phyloP scores from a whole-genome alignment of 2,797 vertebrate genomes.

The Coluber constrictor region DNA sequence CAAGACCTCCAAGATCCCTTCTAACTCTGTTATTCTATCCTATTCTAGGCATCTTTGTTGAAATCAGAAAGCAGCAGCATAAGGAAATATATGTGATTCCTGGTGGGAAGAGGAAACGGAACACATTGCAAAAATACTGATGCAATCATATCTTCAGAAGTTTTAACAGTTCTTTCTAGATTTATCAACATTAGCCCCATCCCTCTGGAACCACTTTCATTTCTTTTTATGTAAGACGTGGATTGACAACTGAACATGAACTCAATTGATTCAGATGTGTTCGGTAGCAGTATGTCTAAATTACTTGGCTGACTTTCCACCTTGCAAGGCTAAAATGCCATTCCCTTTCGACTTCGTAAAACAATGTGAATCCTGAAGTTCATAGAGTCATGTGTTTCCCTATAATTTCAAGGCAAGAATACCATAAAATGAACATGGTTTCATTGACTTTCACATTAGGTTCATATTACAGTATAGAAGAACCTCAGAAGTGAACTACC shows the following conservation, averaged over 20 bases:
- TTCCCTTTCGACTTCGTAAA: not conserved
- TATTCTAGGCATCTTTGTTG: not conserved
- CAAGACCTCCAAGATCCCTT: too few species aligned
- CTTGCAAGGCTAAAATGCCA: not conserved
- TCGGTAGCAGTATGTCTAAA: not conserved
- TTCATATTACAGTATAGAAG: not conserved
- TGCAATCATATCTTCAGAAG: not conserved
- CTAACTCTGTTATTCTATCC: too few species aligned
- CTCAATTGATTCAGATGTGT: not conserved
- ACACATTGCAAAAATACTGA: not conserved
- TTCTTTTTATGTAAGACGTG: not conserved
- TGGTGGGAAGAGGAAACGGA: not conserved
- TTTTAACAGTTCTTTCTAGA: not conserved
- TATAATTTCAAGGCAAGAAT: not conserved
- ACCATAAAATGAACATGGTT: not conserved
- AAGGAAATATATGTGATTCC: not conserved
- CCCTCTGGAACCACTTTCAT: not conserved
- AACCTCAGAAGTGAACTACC: not conserved
- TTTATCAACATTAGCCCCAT: not conserved
- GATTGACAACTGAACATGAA: not conserved
- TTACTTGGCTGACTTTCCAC: not conserved
- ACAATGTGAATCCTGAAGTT: not conserved
- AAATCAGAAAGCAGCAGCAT: conserved; percentile 1
- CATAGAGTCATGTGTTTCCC: not conserved
- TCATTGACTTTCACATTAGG: not conserved